A percentile compares a stretch with the other conserved stretches of the same genome.
phyloP scores from a whole-genome alignment of 2,797 vertebrate genomes.

The Parambassis ranga region DNA sequence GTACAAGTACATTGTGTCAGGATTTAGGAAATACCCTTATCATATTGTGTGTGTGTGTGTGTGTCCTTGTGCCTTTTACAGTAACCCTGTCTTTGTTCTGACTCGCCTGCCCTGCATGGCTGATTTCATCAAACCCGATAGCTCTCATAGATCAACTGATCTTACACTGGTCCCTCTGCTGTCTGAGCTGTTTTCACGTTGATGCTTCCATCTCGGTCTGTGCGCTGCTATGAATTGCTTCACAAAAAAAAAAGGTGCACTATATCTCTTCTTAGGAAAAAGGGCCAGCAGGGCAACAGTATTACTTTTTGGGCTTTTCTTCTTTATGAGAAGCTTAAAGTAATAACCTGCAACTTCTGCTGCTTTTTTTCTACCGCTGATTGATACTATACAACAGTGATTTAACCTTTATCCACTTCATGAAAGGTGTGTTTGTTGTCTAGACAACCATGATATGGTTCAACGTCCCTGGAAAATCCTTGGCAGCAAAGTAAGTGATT shows the following conservation, averaged over 20 bases:
- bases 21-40: conserved; percentile 66
- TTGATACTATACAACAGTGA: conserved; percentile 30
- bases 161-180: conserved; percentile 12
- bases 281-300: not conserved
- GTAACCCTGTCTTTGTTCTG: conserved; percentile 40
- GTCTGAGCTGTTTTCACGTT: conserved; percentile 22
- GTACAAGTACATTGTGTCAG: conserved; percentile 44
- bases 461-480: conserved; percentile 23
- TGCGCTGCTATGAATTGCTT: conserved; percentile 6
- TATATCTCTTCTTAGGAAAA: conserved; percentile 1
- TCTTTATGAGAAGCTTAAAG: conserved; percentile 27
- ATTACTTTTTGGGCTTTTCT: conserved; percentile 26
- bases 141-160: conserved; percentile 46
- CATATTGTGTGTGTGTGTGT: conserved; percentile 6
- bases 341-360: conserved; percentile 34
- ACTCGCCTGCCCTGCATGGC: conserved; percentile 28
- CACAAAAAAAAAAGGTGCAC: conserved; percentile 1
- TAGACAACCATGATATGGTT: conserved; percentile 6
- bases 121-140: conserved; percentile 50
- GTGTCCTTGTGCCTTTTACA: conserved; percentile 46
- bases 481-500: conserved; percentile 16
- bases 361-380: not conserved
- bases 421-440: conserved; percentile 23
- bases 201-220: conserved; percentile 14
- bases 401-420: conserved; percentile 42